Evolutionary conservation across 1,140 invertebrate genomes (phyloP), one percentile per base, ranked within the genome.

Genomic region (Aphidius ervi): DNA sequence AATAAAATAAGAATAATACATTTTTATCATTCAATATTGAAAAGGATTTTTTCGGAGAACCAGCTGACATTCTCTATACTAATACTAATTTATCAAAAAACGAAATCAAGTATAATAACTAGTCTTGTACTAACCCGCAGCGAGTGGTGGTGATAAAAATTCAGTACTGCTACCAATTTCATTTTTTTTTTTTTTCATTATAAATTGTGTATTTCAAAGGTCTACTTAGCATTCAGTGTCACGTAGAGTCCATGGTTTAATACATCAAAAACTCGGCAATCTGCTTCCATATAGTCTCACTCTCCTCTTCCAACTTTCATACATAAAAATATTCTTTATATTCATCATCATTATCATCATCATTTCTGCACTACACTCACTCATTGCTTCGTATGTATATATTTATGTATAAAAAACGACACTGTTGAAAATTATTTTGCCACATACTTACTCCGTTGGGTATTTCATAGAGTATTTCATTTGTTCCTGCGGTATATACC

Each of bases 171-270:
- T 31, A 57, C 41, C 20, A 23, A 58, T 9, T 9, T 47, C 62
- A 61, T 63, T 59, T 69, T 68, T 69, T 70, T 68, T 66, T 68
- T 67, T 31, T 31, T 31, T 31, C 23, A 31, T 31, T 31, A 31
- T 31, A 31, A 31, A 31, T 31, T 31, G 23, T 31, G 67, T 63
- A 68, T 74, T 76, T 74, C 67, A 70, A 73, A 74, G 70, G 70
- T 74, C 74, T 78, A 74, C 77, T 80, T 79, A 76, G 70, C 74
- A 80, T 80, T 79, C 77, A 70, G 73, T 79, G 78, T 80, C 78
- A 80, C 78, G 78, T 78, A 79, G 75, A 66, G 66, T 67, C 71
- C 69, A 70, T 67, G 74, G 70, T 79, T 79, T 80, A 79, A 79
- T 80, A 78, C 72, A 77, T 78, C 77, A 78, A 78, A 79, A 80